Conservation (phyloP, 2,113 vertebrate genomes). For the Leiothrix lutea region DNA sequence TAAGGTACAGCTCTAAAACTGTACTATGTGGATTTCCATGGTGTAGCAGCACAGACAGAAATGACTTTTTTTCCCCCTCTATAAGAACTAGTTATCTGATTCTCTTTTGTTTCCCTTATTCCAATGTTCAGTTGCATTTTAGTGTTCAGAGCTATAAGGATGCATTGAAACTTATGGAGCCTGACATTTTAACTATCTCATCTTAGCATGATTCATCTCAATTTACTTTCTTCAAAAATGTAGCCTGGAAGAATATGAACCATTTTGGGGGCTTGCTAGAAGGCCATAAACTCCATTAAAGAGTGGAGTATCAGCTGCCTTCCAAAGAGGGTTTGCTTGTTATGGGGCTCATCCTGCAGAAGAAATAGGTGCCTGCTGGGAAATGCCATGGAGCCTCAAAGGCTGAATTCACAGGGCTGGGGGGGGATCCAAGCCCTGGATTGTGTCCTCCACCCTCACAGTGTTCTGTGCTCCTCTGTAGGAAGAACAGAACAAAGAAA, state of each 20-base stretch:
- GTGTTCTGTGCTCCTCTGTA: background rate
- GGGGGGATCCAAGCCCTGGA: background rate
- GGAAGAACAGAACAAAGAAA: background rate
- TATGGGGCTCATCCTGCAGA: background rate
- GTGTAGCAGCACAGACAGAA: background rate
- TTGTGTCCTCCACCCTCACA: background rate
- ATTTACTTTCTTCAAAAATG: constrained; percentile 73
- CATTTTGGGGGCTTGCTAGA: constrained; percentile 37
- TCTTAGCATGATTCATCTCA: constrained; percentile 72
- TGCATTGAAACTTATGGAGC: constrained; percentile 70
- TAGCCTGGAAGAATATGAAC: constrained; percentile 57
- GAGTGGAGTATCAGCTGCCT: constrained; percentile 1
- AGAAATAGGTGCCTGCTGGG: background rate
- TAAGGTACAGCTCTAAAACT: constrained; percentile 29
- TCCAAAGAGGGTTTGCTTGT: background rate
- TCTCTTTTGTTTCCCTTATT: constrained; percentile 72
- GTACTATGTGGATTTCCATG: constrained; percentile 27
- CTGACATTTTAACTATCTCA: constrained; percentile 73
- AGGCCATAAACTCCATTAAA: constrained; percentile 46
- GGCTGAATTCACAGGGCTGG: background rate
- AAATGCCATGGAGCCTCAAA: background rate
- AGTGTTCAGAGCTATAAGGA: constrained; percentile 69
- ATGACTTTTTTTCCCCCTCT: constrained; percentile 33
- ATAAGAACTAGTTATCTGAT: constrained; percentile 50
- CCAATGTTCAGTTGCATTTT: constrained; percentile 69